phyloP scores from a whole-genome alignment of 1,140 invertebrate genomes.

The Pararge aegeria region DNA sequence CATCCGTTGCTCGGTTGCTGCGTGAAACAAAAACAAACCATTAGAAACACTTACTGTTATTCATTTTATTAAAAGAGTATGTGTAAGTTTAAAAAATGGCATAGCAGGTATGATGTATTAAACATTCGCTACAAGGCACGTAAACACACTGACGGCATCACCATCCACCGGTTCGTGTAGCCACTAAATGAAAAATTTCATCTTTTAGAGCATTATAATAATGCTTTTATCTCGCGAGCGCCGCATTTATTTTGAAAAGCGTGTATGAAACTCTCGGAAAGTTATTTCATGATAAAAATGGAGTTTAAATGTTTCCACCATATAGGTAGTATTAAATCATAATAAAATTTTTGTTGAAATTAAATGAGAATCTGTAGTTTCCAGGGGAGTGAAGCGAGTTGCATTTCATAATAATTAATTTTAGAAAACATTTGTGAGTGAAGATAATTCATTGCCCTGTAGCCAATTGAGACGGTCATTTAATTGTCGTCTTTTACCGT shows the following conservation, averaged over 20 bases:
- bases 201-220: constrained; percentile 5
- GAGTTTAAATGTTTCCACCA: background rate
- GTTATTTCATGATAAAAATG: background rate
- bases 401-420: too few species aligned
- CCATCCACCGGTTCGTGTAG: background rate
- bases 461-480: background rate
- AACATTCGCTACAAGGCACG: background rate
- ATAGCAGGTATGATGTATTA: too few species aligned
- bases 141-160: background rate
- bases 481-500: background rate
- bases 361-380: background rate
- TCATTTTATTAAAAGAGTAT: too few species aligned
- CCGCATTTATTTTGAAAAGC: constrained; percentile 5
- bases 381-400: too few species aligned
- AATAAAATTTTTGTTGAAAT: background rate
- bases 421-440: background rate
- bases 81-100: too few species aligned
- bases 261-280: constrained; percentile 1
- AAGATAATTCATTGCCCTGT: background rate
- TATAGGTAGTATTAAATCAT: background rate
- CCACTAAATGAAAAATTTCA: constrained; percentile 7
- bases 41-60: too few species aligned
- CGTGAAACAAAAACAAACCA: too few species aligned
- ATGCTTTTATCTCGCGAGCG: constrained; percentile 6
- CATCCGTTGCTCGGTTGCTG: too few species aligned